Base-by-base conservation (phyloP, 2,888 invertebrate genomes). In the Archips xylosteana region DNA sequence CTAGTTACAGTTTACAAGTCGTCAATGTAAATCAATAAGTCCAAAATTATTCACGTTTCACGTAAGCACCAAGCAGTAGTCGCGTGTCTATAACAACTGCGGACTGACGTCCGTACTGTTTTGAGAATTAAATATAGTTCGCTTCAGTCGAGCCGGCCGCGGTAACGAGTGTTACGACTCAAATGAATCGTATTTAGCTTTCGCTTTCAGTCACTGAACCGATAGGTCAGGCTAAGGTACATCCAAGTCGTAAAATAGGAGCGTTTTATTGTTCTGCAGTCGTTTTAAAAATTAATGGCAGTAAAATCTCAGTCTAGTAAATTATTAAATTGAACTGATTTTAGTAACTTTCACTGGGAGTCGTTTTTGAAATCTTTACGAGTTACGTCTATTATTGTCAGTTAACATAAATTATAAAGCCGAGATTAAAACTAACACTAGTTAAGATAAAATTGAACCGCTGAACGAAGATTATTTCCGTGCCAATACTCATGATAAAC, bases 71-170 rank as follows among this genome's bases (percentile, higher is more conserved):
- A 87, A 82, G 82, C 85, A 87, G 80, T 87, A 91, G 87, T 89
- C 89, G 88, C 89, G 90, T 85, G 85, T 85, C 87, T 86, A 85
- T 83, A 83, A 88, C 91, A 87, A 93, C 94, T 93, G 91, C 89
- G 83, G 77, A 81, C 86, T 90, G 89, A 91, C 92, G 92, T 89
- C 81, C 79, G 78, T 82, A 85, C 85, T 84, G 85, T 87, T 85
- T 84, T 85, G 84, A 82, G 87, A 90, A 89, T 90, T 92, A 92
- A 91, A 92, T 88, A 89, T 88, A 88, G 89, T 86, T 75, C 81
- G 82, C 81, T 79, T 86, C 85, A 85, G 85, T 87, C 83, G 86
- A 84, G 84, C 83, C 83, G 80, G 84, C 82, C 83, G 83, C 81
- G 82, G 82, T 78, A 79, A 76, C 74, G 76, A 75, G 75, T 81